Evolutionary conservation across 2,113 vertebrate genomes (phyloP).

Genomic region (Cricetomys ansorgei): DNA sequence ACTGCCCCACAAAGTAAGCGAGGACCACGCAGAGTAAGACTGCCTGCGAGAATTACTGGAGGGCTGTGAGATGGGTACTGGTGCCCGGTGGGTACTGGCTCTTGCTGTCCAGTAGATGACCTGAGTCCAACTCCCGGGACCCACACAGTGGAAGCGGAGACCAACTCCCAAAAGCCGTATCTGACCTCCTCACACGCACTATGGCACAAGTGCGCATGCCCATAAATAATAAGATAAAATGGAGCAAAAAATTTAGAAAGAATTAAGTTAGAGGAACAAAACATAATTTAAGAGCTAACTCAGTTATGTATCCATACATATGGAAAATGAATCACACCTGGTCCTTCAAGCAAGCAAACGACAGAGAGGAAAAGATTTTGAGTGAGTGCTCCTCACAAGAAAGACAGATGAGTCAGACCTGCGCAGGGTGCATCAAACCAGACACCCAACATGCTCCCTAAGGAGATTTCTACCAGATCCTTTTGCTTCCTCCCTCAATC

Average conservation of each 20-base stretch:
- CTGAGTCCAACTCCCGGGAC: not conserved
- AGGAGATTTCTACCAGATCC: not conserved
- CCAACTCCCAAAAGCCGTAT: not conserved
- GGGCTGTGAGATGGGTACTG: not conserved
- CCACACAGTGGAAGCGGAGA: not conserved
- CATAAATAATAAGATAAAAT: not conserved
- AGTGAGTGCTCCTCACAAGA: not conserved
- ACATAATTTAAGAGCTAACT: slow-evolving; percentile 11
- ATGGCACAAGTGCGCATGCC: not conserved
- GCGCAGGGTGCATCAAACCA: too few species aligned
- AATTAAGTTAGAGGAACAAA: not conserved
- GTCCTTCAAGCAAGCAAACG: too few species aligned
- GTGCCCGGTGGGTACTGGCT: not conserved
- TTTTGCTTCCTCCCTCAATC: not conserved
- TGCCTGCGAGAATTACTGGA: not conserved
- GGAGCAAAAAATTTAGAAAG: not conserved
- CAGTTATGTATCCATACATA: too few species aligned
- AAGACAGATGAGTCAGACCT: not conserved
- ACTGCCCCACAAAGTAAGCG: not conserved
- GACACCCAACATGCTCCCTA: fast-evolving
- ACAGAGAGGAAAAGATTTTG: not conserved
- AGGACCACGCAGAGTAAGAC: not conserved
- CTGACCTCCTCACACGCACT: not conserved
- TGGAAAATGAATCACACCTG: not conserved
- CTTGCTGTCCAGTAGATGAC: not conserved